Conservation (phyloP, 2,888 invertebrate genomes). For the Eledone cirrhosa region DNA sequence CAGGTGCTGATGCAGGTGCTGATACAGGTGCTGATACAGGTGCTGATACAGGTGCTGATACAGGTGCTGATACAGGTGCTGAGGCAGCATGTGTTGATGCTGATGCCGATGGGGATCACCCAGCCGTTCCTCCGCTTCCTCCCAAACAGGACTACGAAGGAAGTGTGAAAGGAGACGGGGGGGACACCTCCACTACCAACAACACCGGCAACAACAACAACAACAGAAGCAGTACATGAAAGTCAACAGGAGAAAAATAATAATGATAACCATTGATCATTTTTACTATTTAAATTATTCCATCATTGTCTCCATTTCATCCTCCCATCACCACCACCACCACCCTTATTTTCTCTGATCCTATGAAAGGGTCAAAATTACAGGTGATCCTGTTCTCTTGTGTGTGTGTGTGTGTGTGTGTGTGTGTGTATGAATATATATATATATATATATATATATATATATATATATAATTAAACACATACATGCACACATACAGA, state of each 20-base stretch:
- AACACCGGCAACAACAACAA: no score
- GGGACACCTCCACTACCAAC: no score
- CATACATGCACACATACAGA: no score
- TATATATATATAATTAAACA: no score
- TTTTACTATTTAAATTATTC: background rate
- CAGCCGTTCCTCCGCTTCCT: background rate
- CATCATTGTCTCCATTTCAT: background rate
- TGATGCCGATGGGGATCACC: constrained; percentile 14
- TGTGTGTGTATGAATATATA: background rate
- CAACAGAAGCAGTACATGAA: no score
- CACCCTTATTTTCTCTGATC: background rate
- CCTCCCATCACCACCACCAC: background rate
- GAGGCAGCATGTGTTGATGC: no score
- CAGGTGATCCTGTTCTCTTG: background rate
- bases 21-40: constrained; percentile 3
- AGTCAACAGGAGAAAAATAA: no score
- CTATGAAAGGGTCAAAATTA: background rate
- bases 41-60: background rate
- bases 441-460: background rate
- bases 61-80: no score
- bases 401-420: background rate
- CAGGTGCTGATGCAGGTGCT: background rate
- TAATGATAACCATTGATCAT: no score
- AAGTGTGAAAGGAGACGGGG: background rate
- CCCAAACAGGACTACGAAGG: background rate